phyloP scores from a whole-genome alignment of 2,797 vertebrate species.

The Silurus lanzhouensis region DNA sequence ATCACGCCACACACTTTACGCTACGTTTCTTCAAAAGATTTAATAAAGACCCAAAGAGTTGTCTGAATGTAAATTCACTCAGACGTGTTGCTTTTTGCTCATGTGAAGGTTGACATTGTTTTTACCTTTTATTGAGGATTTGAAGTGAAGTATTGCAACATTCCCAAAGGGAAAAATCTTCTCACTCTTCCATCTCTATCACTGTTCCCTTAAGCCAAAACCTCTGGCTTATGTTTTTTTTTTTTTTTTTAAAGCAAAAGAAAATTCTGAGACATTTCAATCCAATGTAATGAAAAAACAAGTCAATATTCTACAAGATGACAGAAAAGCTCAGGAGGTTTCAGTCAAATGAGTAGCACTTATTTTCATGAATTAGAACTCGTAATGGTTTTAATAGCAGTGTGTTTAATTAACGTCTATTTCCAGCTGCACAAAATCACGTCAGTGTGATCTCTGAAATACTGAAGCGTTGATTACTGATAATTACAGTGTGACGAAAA shows the following conservation, averaged over 20 bases:
- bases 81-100: background rate
- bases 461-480: background rate
- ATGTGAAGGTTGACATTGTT: background rate
- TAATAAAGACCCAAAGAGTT: background rate
- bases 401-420: constrained; percentile 17
- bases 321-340: background rate
- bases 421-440: constrained; percentile 27
- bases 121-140: background rate
- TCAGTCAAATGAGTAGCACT: background rate
- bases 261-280: background rate
- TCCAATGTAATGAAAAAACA: background rate
- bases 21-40: background rate
- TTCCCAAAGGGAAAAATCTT: constrained; percentile 2
- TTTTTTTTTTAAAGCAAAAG: too few relatives aligned
- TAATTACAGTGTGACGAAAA: background rate
- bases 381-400: constrained; percentile 19
- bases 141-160: background rate
- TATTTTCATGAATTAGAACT: background rate
- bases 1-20: background rate
- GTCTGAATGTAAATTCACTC: background rate
- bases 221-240: background rate
- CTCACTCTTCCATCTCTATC: background rate
- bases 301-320: background rate
- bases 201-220: background rate
- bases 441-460: background rate